Conservation (phyloP, 35 echinoderm and acorn worm genomes). For the Eucidaris tribuloides region DNA sequence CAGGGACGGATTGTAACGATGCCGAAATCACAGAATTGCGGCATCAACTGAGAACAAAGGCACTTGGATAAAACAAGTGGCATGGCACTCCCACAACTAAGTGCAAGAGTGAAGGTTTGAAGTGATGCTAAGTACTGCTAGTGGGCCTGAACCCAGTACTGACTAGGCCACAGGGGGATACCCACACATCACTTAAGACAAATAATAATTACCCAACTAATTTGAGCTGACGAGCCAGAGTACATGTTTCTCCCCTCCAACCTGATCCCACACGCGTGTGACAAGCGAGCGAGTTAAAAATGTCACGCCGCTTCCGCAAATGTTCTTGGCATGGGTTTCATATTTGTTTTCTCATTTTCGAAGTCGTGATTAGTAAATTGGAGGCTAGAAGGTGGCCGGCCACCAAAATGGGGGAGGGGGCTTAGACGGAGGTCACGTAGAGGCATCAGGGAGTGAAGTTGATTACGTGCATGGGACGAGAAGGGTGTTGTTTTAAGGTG, state of each 20-base stretch:
- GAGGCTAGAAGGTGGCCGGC: too few species aligned
- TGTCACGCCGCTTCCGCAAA: constrained; percentile 13
- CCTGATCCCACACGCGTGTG: background rate
- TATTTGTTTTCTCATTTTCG: too few species aligned
- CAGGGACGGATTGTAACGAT: background rate
- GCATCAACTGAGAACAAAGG: background rate
- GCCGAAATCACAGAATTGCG: background rate
- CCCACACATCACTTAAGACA: background rate
- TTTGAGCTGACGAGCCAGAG: background rate
- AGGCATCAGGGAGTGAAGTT: too few species aligned
- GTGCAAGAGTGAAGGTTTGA: background rate
- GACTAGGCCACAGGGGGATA: constrained; percentile 2
- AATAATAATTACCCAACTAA: constrained; percentile 34
- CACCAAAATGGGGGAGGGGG: too few species aligned
- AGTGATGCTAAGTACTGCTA: background rate
- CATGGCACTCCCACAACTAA: background rate
- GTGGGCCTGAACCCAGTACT: background rate
- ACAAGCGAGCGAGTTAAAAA: constrained; percentile 21
- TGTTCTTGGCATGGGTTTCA: too few species aligned
- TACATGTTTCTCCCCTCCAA: background rate
- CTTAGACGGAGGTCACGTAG: too few species aligned
- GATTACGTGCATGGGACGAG: too few species aligned
- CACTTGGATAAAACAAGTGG: background rate
- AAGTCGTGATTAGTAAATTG: too few species aligned
- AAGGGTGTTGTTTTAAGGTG: too few species aligned